Evolutionary conservation across 2,888 invertebrate species (phyloP).

Genomic region (Eustalomyia histrio): DNA sequence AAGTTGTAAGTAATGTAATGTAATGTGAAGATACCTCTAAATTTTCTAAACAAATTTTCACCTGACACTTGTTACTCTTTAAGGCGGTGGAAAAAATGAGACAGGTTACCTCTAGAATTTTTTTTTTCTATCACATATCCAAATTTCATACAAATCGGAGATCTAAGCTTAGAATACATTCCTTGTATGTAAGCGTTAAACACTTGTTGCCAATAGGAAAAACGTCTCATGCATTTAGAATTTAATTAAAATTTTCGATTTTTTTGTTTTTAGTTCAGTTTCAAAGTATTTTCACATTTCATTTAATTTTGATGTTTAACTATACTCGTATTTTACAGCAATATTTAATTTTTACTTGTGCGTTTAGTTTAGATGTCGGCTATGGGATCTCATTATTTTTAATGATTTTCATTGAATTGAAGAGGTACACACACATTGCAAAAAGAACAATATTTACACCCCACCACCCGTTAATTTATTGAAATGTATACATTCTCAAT

Average conservation of each 20-base stretch:
- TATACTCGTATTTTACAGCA: too few species aligned
- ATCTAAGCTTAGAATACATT: too few species aligned
- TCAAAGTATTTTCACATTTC: conserved; percentile 3
- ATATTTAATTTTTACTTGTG: background rate
- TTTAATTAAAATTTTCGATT: conserved; percentile 41
- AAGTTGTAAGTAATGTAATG: too few species aligned
- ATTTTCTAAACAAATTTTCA: too few species aligned
- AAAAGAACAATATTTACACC: background rate
- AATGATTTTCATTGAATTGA: background rate
- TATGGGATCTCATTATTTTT: background rate
- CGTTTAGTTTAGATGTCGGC: background rate
- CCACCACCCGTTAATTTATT: background rate
- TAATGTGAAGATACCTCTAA: too few species aligned
- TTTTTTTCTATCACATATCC: too few species aligned
- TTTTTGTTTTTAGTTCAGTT: background rate
- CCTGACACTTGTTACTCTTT: too few species aligned
- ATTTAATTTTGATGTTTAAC: background rate
- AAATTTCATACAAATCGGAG: too few species aligned
- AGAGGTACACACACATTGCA: background rate
- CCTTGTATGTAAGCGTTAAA: too few species aligned
- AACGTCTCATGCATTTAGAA: conserved; percentile 21
- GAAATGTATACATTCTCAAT: background rate
- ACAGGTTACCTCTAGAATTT: too few species aligned
- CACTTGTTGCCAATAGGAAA: conserved; percentile 37
- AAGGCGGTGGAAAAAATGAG: too few species aligned